Base-by-base conservation (phyloP, 2,888 invertebrate genomes). In the Nephrotoma flavescens region DNA sequence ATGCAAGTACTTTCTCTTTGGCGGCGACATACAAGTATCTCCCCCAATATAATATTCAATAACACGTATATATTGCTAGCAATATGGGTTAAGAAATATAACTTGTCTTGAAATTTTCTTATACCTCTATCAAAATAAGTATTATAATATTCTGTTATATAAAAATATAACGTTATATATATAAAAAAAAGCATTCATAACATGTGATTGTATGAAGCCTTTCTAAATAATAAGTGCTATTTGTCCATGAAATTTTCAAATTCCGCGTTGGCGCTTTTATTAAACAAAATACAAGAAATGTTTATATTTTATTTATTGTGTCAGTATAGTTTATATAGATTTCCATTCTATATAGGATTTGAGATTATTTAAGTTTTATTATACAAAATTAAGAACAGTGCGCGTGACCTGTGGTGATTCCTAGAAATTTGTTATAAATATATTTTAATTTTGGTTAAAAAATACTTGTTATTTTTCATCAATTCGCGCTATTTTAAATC, bases 221-320 rank as follows among this genome's bases (percentile, higher is more conserved):
- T 71, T 71, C 71, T 71, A 71, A 71, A 71, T 71, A 71, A 71
- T 71, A 71, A 71, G 31, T 71, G 71, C 71, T 42, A 42, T 84
- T 84, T 84, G 84, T 84, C 84, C 84, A 84, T 84, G 84, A 84
- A 84, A 84, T 84, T 84, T 84, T 15, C 42, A 84, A 84, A 84
- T 84, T 84, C 84, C 84, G 84, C 84, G 84, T 84, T 84, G 84
- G 84, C 84, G 84, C 84, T 71, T 31, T 71, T 71, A 71, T 71
- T 71, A 9, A 9, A 71, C 71, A 31, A 9, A 31, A 71, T 4
- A 71, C 9, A 31, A 57, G 15, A 57, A 15, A 15, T 15, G 5
- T 57, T 31, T 57, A 15, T 31, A 31, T 19, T 52, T 19, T 71
- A 31, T 52, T 19, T 71, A 31, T 71, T 71, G 11, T 31, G 31